Percentiles rank a stretch among this genome's conserved stretches.
Conservation (phyloP, 1,140 invertebrate species). For the Thaumatotibia leucotreta region DNA sequence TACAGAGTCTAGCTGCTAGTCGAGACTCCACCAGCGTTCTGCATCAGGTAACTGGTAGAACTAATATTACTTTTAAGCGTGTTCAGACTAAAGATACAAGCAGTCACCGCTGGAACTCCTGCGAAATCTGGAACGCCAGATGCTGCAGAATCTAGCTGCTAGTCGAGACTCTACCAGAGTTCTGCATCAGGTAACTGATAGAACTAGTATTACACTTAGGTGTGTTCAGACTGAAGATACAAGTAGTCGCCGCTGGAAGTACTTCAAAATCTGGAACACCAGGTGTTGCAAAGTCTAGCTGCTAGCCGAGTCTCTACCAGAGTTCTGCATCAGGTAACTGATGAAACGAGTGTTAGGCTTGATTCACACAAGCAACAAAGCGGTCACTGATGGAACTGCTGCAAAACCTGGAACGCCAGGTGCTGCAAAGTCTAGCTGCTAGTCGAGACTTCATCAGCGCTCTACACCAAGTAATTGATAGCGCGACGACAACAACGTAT, state of each 20-base stretch:
- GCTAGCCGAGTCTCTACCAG: slow-evolving; percentile 79
- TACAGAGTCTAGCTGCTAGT: slow-evolving; percentile 78
- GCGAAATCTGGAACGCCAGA: slow-evolving; percentile 77
- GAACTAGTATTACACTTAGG: no score
- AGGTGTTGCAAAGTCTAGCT: slow-evolving; percentile 78
- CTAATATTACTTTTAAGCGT: no score
- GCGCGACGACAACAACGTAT: no score
- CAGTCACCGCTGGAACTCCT: slow-evolving; percentile 76
- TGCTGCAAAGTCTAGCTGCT: slow-evolving; percentile 77
- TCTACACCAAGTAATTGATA: slow-evolving; percentile 77
- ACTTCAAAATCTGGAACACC: slow-evolving; percentile 77
- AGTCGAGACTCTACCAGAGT: slow-evolving; percentile 79
- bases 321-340: slow-evolving; percentile 78
- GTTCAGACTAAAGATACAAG: no score
- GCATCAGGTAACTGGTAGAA: slow-evolving; percentile 78
- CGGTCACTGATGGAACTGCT: slow-evolving; percentile 75
- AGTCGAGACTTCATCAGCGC: slow-evolving; percentile 79
- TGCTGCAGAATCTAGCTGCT: slow-evolving; percentile 77
- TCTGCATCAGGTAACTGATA: slow-evolving; percentile 77
- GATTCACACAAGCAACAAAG: no score
- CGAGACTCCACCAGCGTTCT: slow-evolving; percentile 79
- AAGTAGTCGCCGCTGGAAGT: slow-evolving; percentile 75
- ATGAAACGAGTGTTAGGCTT: no score
- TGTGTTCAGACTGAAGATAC: no score
- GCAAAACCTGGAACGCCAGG: slow-evolving; percentile 77